A percentile compares a stretch with the other conserved stretches of the same genome.
Evolutionary conservation across 2,113 vertebrate genomes (phyloP).

Genomic region (Leptocoma aspasia): DNA sequence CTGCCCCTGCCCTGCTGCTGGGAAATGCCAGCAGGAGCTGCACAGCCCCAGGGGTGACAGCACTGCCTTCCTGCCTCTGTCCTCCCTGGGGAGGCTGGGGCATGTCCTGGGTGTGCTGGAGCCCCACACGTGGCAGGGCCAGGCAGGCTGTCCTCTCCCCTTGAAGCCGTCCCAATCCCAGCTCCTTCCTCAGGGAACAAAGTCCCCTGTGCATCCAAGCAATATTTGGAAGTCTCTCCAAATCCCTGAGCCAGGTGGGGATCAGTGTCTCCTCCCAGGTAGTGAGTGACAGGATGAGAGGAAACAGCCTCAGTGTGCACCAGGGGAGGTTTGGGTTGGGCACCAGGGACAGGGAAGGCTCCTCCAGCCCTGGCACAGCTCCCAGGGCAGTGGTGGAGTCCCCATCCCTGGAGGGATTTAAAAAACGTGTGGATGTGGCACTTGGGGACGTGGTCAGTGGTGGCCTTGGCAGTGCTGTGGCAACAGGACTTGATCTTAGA

Average conservation of each 20-base stretch:
- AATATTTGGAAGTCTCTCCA: not conserved
- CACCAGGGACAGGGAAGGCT: not conserved
- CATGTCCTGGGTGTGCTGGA: not conserved
- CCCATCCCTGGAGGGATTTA: not conserved
- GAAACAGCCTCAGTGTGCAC: not conserved
- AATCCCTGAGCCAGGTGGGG: not conserved
- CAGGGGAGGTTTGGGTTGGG: not conserved
- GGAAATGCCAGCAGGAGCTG: not conserved
- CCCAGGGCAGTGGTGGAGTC: not conserved
- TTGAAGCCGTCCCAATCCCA: not conserved
- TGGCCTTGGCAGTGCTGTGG: not conserved
- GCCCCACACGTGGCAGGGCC: not conserved
- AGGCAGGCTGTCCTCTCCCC: not conserved
- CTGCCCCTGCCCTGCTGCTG: not conserved
- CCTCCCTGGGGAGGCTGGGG: not conserved
- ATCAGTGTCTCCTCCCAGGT: not conserved
- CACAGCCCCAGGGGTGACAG: accelerated
- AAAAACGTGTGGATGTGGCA: not conserved
- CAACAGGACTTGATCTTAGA: not conserved
- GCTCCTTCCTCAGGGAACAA: not conserved
- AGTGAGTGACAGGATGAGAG: not conserved
- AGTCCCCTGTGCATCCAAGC: accelerated
- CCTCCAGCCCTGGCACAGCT: not conserved
- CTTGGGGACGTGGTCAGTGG: not conserved
- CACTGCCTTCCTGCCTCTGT: not conserved